Percentiles rank a stretch among this genome's conserved stretches.
These are phyloP conservation scores for Pipistrellus nathusii DNA, from an alignment of 2,797 vertebrate genomes.

Conservation along the genomic window DNA sequence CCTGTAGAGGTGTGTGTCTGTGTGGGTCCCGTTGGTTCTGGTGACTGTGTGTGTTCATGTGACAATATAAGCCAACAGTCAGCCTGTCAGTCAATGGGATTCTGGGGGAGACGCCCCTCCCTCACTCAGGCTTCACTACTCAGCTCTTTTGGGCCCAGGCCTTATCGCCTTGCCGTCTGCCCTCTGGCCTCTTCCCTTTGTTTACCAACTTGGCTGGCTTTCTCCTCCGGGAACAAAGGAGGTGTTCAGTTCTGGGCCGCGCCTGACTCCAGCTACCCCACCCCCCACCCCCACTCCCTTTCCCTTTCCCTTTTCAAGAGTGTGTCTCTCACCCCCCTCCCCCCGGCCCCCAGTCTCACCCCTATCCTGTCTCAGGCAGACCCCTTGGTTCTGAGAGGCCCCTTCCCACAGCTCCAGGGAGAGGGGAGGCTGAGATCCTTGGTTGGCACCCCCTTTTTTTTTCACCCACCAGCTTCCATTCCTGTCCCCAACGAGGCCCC, in stretches of 20 bases:
- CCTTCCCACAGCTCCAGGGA: conserved; percentile 51
- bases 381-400: conserved; percentile 23
- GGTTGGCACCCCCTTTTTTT: conserved; percentile 24
- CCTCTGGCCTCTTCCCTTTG: conserved; percentile 79
- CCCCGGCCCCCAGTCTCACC: background rate
- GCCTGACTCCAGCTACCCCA: background rate
- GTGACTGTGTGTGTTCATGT: background rate
- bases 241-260: conserved; percentile 65
- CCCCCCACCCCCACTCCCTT: background rate
- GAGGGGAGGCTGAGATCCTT: background rate
- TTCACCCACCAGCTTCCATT: conserved; percentile 26
- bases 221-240: conserved; percentile 74
- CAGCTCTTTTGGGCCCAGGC: background rate
- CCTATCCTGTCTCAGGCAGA: background rate
- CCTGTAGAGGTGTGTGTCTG: background rate
- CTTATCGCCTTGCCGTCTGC: conserved; percentile 68
- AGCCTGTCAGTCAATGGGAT: background rate
- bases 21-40: background rate
- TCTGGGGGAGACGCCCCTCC: background rate
- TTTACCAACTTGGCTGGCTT: conserved; percentile 67
- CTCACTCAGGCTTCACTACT: background rate
- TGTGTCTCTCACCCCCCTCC: no score
- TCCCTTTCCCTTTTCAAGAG: conserved; percentile 37
- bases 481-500: conserved; percentile 41
- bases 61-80: background rate